A percentile compares a stretch with the other conserved stretches of the same genome.
phyloP scores from a whole-genome alignment of 2,888 invertebrate genomes.

The Ephialtes manifestator region DNA sequence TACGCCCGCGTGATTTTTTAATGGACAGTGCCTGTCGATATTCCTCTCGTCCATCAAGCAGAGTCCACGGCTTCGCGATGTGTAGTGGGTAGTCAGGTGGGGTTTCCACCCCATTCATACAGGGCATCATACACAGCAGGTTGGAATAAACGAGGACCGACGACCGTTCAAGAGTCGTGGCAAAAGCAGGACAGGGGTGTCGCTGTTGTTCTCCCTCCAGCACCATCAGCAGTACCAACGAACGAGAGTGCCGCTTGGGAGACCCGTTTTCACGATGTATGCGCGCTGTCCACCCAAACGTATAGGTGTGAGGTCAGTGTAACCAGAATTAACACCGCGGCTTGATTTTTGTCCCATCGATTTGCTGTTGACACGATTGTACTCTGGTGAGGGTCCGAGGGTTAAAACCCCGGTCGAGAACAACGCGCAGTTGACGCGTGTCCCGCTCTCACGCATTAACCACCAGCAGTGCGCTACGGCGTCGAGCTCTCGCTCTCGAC shows the following conservation, averaged over 20 bases:
- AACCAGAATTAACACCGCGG: constrained; percentile 75
- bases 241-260: constrained; percentile 58
- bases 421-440: constrained; percentile 64
- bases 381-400: constrained; percentile 57
- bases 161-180: constrained; percentile 58
- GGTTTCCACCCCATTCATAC: constrained; percentile 21
- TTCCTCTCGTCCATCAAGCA: constrained; percentile 76
- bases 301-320: constrained; percentile 71
- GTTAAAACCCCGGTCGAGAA: constrained; percentile 52
- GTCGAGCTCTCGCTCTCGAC: constrained; percentile 30
- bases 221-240: constrained; percentile 46
- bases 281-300: constrained; percentile 19
- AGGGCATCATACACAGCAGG: constrained; percentile 38
- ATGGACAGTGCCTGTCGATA: constrained; percentile 79
- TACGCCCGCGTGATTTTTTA: constrained; percentile 74
- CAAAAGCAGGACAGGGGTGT: constrained; percentile 37
- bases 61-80: constrained; percentile 53
- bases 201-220: constrained; percentile 51
- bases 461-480: constrained; percentile 32
- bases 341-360: constrained; percentile 77
- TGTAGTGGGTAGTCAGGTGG: constrained; percentile 32
- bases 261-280: constrained; percentile 63
- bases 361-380: constrained; percentile 78
- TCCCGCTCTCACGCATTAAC: constrained; percentile 54
- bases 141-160: constrained; percentile 47